phyloP scores from a whole-genome alignment of 2,888 invertebrate species.

The Caenorhabditis sp. region DNA sequence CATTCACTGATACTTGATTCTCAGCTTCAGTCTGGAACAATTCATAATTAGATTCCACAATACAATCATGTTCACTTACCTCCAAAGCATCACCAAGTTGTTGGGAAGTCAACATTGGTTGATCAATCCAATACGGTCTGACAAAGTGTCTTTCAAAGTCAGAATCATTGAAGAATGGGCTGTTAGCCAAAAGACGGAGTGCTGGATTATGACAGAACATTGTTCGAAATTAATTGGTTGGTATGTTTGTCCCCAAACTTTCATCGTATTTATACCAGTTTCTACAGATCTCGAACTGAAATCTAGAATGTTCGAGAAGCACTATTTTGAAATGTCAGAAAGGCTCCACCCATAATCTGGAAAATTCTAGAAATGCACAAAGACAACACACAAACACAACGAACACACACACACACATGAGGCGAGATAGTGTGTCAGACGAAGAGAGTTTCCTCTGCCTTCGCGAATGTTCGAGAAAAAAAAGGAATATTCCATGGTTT shows the following conservation, averaged over 20 bases:
- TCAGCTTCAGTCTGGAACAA: slow-evolving; percentile 42
- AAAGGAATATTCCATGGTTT: too few relatives aligned
- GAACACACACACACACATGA: too few relatives aligned
- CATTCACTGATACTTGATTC: slow-evolving; percentile 56
- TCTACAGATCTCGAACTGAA: too few relatives aligned
- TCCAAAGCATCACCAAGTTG: slow-evolving; percentile 59
- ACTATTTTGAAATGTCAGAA: too few relatives aligned
- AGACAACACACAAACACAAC: too few relatives aligned
- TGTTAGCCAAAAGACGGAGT: neutral
- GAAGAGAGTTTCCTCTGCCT: too few relatives aligned
- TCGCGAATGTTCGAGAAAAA: too few relatives aligned
- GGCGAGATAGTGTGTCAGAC: too few relatives aligned
- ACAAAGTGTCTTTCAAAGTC: slow-evolving; percentile 57
- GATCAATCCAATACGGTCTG: slow-evolving; percentile 61
- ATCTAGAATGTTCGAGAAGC: too few relatives aligned
- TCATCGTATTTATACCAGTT: too few relatives aligned
- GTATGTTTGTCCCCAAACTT: neutral
- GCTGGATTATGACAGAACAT: neutral
- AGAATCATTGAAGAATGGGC: slow-evolving; percentile 56
- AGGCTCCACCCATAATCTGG: too few relatives aligned
- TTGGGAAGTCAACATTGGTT: slow-evolving; percentile 54
- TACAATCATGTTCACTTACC: slow-evolving; percentile 17
- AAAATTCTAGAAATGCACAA: too few relatives aligned
- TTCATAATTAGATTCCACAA: neutral
- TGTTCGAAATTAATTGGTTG: neutral